Evolutionary conservation across 2,797 vertebrate genomes (phyloP).

Genomic region (Eutrigla gurnardus): DNA sequence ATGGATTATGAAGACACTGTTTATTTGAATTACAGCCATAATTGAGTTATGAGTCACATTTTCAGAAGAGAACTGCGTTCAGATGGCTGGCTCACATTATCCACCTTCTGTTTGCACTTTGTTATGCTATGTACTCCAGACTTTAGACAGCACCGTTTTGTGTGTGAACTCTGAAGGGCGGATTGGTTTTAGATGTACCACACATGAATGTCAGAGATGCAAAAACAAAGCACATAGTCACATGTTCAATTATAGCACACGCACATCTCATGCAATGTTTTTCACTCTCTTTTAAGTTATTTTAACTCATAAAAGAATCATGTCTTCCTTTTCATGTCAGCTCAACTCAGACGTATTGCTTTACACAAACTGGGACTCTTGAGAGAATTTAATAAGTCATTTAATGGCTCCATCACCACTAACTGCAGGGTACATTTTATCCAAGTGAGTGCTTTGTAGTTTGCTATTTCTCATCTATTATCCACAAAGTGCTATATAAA

Average conservation of each 20-base stretch:
- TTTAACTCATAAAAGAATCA: constrained; percentile 54
- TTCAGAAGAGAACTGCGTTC: constrained; percentile 32
- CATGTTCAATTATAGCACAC: neutral
- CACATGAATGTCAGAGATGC: constrained; percentile 54
- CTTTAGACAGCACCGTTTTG: constrained; percentile 34
- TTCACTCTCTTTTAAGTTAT: constrained; percentile 1
- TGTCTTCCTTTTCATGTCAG: constrained; percentile 49
- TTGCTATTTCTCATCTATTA: constrained; percentile 75
- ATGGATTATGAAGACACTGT: constrained; percentile 34
- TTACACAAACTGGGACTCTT: constrained; percentile 66
- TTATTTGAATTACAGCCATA: constrained; percentile 41
- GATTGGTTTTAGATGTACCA: constrained; percentile 55
- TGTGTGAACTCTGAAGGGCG: constrained; percentile 44
- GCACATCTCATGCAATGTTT: neutral
- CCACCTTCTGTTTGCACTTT: constrained; percentile 13
- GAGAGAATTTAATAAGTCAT: constrained; percentile 76
- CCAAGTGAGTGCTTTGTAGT: constrained; percentile 77
- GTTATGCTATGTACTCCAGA: constrained; percentile 16
- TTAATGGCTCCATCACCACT: constrained; percentile 71
- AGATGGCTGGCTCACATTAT: constrained; percentile 45
- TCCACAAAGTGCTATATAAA: constrained; percentile 70
- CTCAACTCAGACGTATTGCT: constrained; percentile 60
- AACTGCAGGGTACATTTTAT: constrained; percentile 74
- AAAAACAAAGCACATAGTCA: constrained; percentile 10
- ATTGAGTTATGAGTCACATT: constrained; percentile 57